phyloP scores from a whole-genome alignment of 2,113 vertebrate species.

The Sebastes fasciatus region DNA sequence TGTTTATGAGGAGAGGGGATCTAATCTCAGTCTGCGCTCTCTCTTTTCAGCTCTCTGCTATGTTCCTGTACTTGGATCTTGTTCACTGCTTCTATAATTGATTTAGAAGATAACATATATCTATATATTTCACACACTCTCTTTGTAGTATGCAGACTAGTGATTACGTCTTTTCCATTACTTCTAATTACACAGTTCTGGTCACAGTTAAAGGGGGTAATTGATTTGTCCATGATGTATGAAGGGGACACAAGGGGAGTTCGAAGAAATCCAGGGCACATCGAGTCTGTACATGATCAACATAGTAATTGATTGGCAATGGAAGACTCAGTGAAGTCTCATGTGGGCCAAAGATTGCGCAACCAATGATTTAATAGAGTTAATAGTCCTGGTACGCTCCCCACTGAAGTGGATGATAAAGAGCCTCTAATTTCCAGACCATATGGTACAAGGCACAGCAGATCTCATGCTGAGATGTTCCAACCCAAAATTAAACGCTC shows the following conservation, averaged over 20 bases:
- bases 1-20: slow-evolving; percentile 76
- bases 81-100: background rate
- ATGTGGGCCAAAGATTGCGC: slow-evolving; percentile 43
- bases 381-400: slow-evolving; percentile 33
- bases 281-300: slow-evolving; percentile 30
- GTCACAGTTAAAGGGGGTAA: slow-evolving; percentile 31
- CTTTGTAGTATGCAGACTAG: background rate
- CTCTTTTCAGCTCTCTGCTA: slow-evolving; percentile 22
- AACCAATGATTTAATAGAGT: slow-evolving; percentile 65
- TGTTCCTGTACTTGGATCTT: slow-evolving; percentile 2
- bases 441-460: slow-evolving; percentile 34
- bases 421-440: slow-evolving; percentile 56
- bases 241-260: slow-evolving; percentile 13
- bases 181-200: slow-evolving; percentile 13
- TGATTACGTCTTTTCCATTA: slow-evolving; percentile 9
- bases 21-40: slow-evolving; percentile 55
- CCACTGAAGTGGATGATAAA: slow-evolving; percentile 53
- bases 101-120: background rate
- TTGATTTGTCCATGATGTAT: slow-evolving; percentile 37
- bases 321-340: slow-evolving; percentile 22
- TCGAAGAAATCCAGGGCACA: slow-evolving; percentile 24
- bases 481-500: background rate
- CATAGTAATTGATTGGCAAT: slow-evolving; percentile 52
- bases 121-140: background rate
- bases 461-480: slow-evolving; percentile 34